A percentile compares a stretch with the other conserved stretches of the same genome.
phyloP scores from a whole-genome alignment of 2,888 invertebrate species.

The Pachliopta kotzebuea region DNA sequence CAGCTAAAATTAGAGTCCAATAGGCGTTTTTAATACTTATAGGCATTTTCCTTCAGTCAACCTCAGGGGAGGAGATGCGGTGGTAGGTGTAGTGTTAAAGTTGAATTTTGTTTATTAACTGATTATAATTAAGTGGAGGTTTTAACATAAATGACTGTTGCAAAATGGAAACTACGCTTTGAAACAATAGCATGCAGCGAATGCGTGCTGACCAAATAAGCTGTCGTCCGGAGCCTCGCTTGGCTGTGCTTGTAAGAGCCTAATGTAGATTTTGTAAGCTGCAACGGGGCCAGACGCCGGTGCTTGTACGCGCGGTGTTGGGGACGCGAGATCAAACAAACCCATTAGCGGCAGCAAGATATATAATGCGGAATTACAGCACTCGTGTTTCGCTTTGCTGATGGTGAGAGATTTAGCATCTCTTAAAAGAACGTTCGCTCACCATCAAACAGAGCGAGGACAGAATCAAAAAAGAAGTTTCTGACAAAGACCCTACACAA shows the following conservation, averaged over 20 bases:
- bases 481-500: no score
- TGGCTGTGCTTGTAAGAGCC: conserved; percentile 17
- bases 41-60: no score
- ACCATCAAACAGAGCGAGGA: no score
- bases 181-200: conserved; percentile 22
- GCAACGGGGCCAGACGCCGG: conserved; percentile 9
- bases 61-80: no score
- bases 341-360: conserved; percentile 25
- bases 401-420: conserved; percentile 8
- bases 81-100: no score
- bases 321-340: conserved; percentile 25
- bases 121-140: background rate
- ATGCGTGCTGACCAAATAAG: conserved; percentile 25
- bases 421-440: background rate
- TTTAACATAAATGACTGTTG: conserved; percentile 1
- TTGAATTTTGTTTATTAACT: no score
- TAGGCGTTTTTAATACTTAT: no score
- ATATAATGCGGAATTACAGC: conserved; percentile 13
- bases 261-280: conserved; percentile 28
- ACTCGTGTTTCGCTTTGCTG: conserved; percentile 16
- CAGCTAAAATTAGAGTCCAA: no score
- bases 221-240: conserved; percentile 4
- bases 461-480: no score
- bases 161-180: background rate
- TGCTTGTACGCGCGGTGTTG: conserved; percentile 25